phyloP scores from a whole-genome alignment of 2,797 vertebrate genomes.

The Anomalospiza imberbis region DNA sequence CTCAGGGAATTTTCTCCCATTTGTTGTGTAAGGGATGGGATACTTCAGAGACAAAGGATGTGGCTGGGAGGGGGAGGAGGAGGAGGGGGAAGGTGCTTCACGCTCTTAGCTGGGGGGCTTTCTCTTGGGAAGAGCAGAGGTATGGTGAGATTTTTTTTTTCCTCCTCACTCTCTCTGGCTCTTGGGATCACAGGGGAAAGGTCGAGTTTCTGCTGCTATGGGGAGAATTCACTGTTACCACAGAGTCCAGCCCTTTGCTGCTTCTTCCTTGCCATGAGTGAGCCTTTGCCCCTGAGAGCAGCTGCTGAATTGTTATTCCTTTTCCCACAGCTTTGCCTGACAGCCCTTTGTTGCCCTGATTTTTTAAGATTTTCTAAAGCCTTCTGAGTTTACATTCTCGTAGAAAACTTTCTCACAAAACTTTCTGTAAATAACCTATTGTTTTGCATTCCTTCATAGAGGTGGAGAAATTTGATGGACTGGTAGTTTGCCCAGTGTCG shows the following conservation, averaged over 20 bases:
- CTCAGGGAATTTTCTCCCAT: background rate
- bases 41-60: background rate
- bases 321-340: background rate
- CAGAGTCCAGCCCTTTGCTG: background rate
- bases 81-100: background rate
- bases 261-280: background rate
- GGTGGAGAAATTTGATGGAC: too few species aligned
- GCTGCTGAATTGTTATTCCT: background rate
- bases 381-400: too few species aligned
- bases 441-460: too few species aligned
- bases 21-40: background rate
- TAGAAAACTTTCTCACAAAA: too few species aligned
- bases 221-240: rapidly evolving
- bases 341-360: too few species aligned
- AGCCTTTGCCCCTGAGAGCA: background rate
- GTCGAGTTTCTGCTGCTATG: background rate
- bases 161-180: background rate
- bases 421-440: too few species aligned
- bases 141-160: background rate
- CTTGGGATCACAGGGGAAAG: too few species aligned
- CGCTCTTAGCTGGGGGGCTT: background rate
- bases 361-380: too few species aligned
- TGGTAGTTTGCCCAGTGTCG: too few species aligned
- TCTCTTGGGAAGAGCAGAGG: background rate
- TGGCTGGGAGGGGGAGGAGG: background rate